Evolutionary conservation across 2,888 invertebrate species (phyloP).

Genomic region (Ormia ochracea): DNA sequence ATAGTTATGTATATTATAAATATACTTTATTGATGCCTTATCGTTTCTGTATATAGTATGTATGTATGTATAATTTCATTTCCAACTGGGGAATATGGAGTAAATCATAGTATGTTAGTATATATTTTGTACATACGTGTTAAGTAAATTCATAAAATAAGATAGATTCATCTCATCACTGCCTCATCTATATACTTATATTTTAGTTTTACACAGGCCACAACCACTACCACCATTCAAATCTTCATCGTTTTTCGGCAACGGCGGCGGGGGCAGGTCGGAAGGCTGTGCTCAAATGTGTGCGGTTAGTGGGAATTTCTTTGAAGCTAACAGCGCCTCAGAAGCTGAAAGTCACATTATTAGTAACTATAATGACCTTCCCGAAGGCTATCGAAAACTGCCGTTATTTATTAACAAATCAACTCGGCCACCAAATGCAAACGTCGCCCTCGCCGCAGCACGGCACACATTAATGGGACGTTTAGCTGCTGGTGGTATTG

Average conservation of each 20-base stretch:
- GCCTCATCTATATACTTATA: slow-evolving; percentile 72
- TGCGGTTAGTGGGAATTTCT: slow-evolving; percentile 64
- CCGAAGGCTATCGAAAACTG: slow-evolving; percentile 18
- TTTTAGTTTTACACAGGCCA: slow-evolving; percentile 80
- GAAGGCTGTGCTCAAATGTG: slow-evolving; percentile 64
- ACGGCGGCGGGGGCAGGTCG: slow-evolving; percentile 51
- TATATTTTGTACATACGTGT: slow-evolving; percentile 45
- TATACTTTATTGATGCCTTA: not conserved
- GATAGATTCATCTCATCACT: slow-evolving; percentile 67
- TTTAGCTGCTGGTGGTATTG: slow-evolving; percentile 65
- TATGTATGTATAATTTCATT: slow-evolving; percentile 29
- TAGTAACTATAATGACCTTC: not conserved
- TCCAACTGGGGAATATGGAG: slow-evolving; percentile 15
- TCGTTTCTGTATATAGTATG: not conserved
- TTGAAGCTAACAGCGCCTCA: slow-evolving; percentile 78
- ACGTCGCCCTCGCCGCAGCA: slow-evolving; percentile 73
- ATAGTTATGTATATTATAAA: not conserved
- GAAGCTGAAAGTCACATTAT: not conserved
- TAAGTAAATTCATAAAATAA: slow-evolving; percentile 27
- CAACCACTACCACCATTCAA: slow-evolving; percentile 61
- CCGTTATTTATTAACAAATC: not conserved
- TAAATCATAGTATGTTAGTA: slow-evolving; percentile 23
- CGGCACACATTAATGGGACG: slow-evolving; percentile 71
- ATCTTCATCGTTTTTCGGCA: slow-evolving; percentile 69
- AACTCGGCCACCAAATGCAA: slow-evolving; percentile 66